These are phyloP conservation scores for Boulengerochromis microlepis DNA, from an alignment of 2,113 vertebrate species.

Conservation along the genomic window DNA sequence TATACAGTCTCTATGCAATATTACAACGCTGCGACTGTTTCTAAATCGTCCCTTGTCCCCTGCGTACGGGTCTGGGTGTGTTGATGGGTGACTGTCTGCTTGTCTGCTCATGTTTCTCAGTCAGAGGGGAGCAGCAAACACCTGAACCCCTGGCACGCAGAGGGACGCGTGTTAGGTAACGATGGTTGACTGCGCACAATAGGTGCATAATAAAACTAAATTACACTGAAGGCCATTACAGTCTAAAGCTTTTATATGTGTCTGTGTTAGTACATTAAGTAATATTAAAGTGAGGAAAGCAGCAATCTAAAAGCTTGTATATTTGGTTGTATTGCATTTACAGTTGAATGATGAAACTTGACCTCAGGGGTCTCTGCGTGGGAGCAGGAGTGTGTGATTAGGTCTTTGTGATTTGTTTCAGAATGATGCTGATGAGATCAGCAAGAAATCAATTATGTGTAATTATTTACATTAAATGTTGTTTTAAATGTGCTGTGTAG, in stretches of 20 bases:
- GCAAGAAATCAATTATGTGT: slow-evolving; percentile 4
- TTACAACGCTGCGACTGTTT: slow-evolving; percentile 27
- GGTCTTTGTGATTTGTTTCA: neutral
- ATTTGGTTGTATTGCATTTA: neutral
- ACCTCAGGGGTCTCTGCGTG: neutral
- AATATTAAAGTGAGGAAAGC: neutral
- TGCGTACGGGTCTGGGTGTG: slow-evolving; percentile 29
- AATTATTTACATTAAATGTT: neutral
- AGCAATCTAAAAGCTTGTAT: neutral
- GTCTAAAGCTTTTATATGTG: neutral
- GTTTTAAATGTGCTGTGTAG: neutral
- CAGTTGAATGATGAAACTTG: neutral
- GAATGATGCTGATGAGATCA: neutral
- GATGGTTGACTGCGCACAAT: neutral
- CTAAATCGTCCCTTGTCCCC: slow-evolving; percentile 11
- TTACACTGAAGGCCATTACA: neutral
- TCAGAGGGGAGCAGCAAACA: slow-evolving; percentile 31
- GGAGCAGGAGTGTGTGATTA: neutral
- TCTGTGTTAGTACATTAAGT: neutral
- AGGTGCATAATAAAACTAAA: neutral
- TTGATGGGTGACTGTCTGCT: slow-evolving; percentile 36
- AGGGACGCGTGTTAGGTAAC: neutral
- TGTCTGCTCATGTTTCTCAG: slow-evolving; percentile 66
- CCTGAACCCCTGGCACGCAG: slow-evolving; percentile 24
- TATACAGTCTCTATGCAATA: neutral